Evolutionary conservation across 2,797 vertebrate genomes (phyloP).

Genomic region (Lutjanus argentimaculatus): DNA sequence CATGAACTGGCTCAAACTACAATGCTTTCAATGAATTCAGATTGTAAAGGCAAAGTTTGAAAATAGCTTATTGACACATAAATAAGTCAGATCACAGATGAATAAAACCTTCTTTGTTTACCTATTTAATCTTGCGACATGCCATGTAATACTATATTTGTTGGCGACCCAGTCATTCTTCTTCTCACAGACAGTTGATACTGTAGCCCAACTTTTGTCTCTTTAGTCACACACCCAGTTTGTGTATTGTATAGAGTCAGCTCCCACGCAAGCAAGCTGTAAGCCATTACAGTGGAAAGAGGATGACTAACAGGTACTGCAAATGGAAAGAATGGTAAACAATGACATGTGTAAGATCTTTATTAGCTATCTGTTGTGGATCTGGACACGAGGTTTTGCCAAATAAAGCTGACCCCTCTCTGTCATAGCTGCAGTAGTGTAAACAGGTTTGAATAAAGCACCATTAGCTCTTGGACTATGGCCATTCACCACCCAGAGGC

Average conservation of each 20-base stretch:
- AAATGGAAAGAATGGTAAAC: constrained; percentile 44
- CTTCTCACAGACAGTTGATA: constrained; percentile 11
- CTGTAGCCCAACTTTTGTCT: constrained; percentile 19
- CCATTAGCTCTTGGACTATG: constrained; percentile 5
- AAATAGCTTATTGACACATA: background rate
- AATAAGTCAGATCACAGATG: background rate
- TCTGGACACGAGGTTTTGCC: background rate
- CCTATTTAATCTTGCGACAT: background rate
- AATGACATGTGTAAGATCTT: background rate
- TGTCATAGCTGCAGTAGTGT: background rate
- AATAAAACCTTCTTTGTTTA: constrained; percentile 14
- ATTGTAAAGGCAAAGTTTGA: background rate
- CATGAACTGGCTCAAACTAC: background rate
- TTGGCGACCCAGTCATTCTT: background rate
- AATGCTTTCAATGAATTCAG: constrained; percentile 5
- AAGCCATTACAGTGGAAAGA: constrained; percentile 20
- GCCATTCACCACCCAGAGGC: background rate
- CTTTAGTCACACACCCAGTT: constrained; percentile 13
- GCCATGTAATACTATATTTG: background rate
- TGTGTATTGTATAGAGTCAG: background rate
- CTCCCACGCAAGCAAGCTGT: background rate
- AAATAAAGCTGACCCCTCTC: background rate
- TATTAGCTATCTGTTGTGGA: background rate
- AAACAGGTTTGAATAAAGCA: constrained; percentile 21
- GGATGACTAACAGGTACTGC: constrained; percentile 39